Evolutionary conservation across 2,888 invertebrate genomes (phyloP), one percentile per base, ranked within the genome.

Genomic region (Cryptocephalus moraei): DNA sequence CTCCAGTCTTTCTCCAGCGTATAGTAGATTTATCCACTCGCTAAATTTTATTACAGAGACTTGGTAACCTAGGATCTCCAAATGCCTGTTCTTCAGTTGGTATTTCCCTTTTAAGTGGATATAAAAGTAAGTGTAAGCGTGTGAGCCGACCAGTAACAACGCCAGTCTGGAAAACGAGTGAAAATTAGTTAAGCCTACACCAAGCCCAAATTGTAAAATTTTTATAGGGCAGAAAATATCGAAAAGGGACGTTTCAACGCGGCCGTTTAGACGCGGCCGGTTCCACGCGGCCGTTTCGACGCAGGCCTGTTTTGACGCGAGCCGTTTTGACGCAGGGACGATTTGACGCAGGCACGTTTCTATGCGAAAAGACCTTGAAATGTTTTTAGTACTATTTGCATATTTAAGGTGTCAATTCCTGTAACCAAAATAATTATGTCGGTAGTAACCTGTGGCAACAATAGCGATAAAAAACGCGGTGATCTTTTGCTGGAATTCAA

Each of bases 11-110:
- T 75, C 75, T 48, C 73, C 69, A 42, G 69, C 66, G 70, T 77
- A 73, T 53, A 74, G 71, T 63, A 79, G 73, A 34, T 73, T 72
- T 52, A 75, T 73, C 80, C 80, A 81, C 47, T 75, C 68, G 14
- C 65, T 66, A 39, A 72, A 68, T 53, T 74, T 74, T 8, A 81
- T 65, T 47, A 73, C 64, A 41, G 77, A 62, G 6, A 81, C 79
- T 58, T 73, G 73, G 58, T 80, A 82, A 6, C 80, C 81, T 58
- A 81, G 66, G 56, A 81, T 78, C 66, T 81, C 81, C 45, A 82
- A 67, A 65, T 82, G 81, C 44, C 80, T 67, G 40, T 72, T 71
- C 62, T 74, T 74, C 44, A 80, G 53, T 33, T 75, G 73, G 38
- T 73, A 67, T 3, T 65, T 65, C 0, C 82, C 81, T 54, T 72